Conservation (phyloP, 2,113 vertebrate genomes). For the Petrocephalus microphthalmus region DNA sequence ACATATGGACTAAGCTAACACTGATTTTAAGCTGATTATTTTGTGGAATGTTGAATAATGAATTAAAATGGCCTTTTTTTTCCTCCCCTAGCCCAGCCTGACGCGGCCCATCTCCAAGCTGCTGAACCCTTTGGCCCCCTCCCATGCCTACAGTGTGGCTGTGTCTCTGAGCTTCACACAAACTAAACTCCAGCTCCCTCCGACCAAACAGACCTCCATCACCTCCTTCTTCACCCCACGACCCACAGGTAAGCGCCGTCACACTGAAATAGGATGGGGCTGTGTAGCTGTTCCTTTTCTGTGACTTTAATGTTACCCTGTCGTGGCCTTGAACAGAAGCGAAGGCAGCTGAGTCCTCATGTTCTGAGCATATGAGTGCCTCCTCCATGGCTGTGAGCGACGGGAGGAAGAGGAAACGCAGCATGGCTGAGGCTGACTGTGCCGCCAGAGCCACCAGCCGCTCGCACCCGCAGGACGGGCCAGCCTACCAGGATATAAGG, state of each 20-base stretch:
- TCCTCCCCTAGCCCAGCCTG: conserved; percentile 43
- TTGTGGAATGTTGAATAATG: background rate
- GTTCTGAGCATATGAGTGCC: background rate
- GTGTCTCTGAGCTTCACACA: conserved; percentile 64
- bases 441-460: background rate
- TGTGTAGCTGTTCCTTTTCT: background rate
- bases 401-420: conserved; percentile 39
- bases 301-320: background rate
- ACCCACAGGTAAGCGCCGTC: conserved; percentile 38
- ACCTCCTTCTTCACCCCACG: conserved; percentile 52
- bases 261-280: background rate
- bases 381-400: background rate
- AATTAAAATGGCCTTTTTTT: background rate
- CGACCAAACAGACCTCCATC: conserved; percentile 62
- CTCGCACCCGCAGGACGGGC: background rate
- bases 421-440: conserved; percentile 30
- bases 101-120: conserved; percentile 53
- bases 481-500: no score
- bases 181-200: conserved; percentile 57
- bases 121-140: conserved; percentile 49
- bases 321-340: background rate
- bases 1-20: background rate
- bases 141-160: conserved; percentile 50
- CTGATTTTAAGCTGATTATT: background rate
- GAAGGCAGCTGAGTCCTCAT: background rate